Evolutionary conservation across 2,797 vertebrate species (phyloP).

Genomic region (Botia kubotai): DNA sequence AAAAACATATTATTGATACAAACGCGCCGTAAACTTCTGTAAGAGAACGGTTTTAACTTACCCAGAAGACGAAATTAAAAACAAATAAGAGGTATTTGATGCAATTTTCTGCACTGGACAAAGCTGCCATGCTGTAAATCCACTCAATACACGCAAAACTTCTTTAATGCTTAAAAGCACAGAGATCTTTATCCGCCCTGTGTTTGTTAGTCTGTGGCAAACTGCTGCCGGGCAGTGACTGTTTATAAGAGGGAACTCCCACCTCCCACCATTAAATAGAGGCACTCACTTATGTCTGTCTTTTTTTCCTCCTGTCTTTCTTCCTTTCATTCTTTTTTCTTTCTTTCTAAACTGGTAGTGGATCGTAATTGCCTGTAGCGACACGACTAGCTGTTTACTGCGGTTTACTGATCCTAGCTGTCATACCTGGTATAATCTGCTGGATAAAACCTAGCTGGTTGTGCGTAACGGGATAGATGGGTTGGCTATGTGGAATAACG

Average conservation of each 20-base stretch:
- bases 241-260: constrained; percentile 38
- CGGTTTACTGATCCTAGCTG: too few relatives aligned
- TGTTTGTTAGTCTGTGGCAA: constrained; percentile 1
- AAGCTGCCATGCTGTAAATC: constrained; percentile 68
- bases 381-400: too few relatives aligned
- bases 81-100: constrained; percentile 78
- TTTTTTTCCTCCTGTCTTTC: neutral
- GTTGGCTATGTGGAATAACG: neutral
- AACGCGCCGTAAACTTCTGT: neutral
- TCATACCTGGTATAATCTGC: too few relatives aligned
- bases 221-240: constrained; percentile 9
- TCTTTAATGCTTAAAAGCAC: constrained; percentile 1
- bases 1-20: neutral
- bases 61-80: constrained; percentile 83
- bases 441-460: neutral
- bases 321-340: neutral
- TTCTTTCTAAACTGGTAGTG: neutral
- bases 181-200: constrained; percentile 7
- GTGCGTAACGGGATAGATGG: neutral
- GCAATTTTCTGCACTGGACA: constrained; percentile 75
- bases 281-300: neutral
- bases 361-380: too few relatives aligned
- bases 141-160: neutral
- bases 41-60: constrained; percentile 60
- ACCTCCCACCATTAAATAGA: neutral